phyloP scores from a whole-genome alignment of 2,113 vertebrate genomes.

The Micromys minutus region DNA sequence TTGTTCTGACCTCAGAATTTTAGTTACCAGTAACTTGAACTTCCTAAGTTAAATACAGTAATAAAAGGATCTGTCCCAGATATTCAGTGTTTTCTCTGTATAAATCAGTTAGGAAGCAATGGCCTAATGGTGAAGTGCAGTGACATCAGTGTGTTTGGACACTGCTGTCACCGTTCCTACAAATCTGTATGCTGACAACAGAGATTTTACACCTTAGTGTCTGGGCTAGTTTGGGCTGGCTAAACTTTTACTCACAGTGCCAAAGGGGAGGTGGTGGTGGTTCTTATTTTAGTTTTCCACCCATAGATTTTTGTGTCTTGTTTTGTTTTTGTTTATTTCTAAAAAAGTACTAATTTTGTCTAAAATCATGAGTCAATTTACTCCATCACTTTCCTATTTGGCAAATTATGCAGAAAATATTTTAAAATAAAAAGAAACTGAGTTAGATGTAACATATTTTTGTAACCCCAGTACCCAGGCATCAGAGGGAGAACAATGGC shows the following conservation, averaged over 20 bases:
- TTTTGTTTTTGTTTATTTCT: no score
- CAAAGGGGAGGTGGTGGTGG: neutral
- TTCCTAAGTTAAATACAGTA: neutral
- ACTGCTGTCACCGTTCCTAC: no score
- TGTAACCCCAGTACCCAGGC: neutral
- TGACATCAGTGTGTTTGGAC: no score
- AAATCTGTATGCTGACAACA: neutral
- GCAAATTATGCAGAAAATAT: neutral
- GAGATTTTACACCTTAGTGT: neutral
- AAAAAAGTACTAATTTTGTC: neutral
- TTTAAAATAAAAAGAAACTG: neutral
- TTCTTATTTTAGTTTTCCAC: neutral
- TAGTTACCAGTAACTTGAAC: neutral
- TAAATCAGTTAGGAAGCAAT: neutral
- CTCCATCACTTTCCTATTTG: neutral
- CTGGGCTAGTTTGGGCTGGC: neutral
- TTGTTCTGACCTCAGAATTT: neutral
- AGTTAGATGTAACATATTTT: neutral
- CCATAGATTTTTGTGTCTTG: neutral
- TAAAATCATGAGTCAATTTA: neutral
- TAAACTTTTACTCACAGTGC: neutral
- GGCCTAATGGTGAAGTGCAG: neutral
- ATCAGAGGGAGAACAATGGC: neutral
- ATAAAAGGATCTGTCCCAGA: neutral
- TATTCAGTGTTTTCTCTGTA: neutral